phyloP scores from a whole-genome alignment of 1,140 invertebrate species.

The fruit fly (Drosophila melanogaster) region DNA sequence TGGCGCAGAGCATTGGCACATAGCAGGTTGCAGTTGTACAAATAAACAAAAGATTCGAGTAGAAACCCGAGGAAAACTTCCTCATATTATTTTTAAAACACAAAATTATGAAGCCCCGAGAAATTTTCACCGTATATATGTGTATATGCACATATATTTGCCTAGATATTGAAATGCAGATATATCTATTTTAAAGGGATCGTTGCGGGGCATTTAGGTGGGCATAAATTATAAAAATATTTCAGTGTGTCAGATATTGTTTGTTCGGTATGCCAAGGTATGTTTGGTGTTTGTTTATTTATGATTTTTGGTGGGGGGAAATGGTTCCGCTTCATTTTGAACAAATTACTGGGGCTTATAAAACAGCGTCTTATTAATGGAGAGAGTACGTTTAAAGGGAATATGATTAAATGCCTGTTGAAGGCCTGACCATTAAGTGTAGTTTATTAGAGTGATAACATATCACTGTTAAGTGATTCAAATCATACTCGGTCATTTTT shows the following conservation, averaged over 20 bases:
- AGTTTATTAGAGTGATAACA: not conserved
- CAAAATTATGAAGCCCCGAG: conserved; percentile 35
- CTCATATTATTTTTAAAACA: conserved; percentile 69
- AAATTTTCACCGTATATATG: conserved; percentile 28
- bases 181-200: conserved; percentile 62
- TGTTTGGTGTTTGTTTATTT: conserved; percentile 36
- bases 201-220: conserved; percentile 54
- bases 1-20: conserved; percentile 1
- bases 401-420: conserved; percentile 57
- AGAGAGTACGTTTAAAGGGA: conserved; percentile 30
- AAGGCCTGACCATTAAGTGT: conserved; percentile 23
- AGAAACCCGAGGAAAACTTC: conserved; percentile 44
- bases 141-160: not conserved
- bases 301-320: conserved; percentile 1
- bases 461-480: too few species aligned
- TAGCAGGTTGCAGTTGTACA: conserved; percentile 69
- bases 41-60: conserved; percentile 64
- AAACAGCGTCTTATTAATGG: conserved; percentile 69
- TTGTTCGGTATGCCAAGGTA: conserved; percentile 69
- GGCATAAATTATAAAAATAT: conserved; percentile 83
- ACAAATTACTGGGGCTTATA: conserved; percentile 73
- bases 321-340: conserved; percentile 55
- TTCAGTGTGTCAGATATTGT: conserved; percentile 76
- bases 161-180: conserved; percentile 36
- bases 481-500: too few species aligned